Evolutionary conservation across 2,113 vertebrate species (phyloP).

Genomic region (Sakesphorus luctuosus): DNA sequence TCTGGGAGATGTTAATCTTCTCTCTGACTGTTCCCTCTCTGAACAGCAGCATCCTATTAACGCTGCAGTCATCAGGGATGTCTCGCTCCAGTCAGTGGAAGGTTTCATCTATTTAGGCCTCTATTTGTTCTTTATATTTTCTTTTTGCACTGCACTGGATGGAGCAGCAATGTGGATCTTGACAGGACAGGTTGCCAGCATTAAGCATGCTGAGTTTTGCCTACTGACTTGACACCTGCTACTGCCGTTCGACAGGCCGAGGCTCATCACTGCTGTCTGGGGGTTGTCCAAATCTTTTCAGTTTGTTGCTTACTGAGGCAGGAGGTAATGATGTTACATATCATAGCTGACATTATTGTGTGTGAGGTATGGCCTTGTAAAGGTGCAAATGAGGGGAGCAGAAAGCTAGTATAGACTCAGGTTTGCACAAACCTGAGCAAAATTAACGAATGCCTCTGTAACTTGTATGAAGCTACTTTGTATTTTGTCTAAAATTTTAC

Average conservation of each 20-base stretch:
- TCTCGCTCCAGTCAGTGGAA: background rate
- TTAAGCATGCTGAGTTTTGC: slow-evolving; percentile 38
- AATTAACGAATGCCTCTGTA: background rate
- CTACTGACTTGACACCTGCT: slow-evolving; percentile 52
- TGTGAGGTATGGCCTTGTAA: background rate
- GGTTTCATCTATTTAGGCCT: slow-evolving; percentile 14
- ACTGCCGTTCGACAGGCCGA: background rate
- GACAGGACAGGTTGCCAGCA: slow-evolving; percentile 19
- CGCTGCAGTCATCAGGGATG: slow-evolving; percentile 7
- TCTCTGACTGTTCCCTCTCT: background rate
- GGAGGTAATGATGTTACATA: background rate
- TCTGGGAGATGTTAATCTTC: slow-evolving; percentile 57
- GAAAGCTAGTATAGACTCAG: background rate
- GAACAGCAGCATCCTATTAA: slow-evolving; percentile 51
- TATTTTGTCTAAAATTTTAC: background rate
- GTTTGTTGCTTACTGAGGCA: background rate
- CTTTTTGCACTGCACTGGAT: background rate
- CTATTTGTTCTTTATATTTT: slow-evolving; percentile 9
- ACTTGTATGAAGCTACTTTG: background rate
- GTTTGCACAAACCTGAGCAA: background rate
- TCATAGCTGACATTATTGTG: background rate
- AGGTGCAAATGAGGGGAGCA: background rate
- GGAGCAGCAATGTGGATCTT: background rate
- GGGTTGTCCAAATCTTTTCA: slow-evolving; percentile 26
- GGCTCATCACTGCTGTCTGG: background rate